Conservation (phyloP, 2,113 vertebrate genomes). For the Entelurus aequoreus region DNA sequence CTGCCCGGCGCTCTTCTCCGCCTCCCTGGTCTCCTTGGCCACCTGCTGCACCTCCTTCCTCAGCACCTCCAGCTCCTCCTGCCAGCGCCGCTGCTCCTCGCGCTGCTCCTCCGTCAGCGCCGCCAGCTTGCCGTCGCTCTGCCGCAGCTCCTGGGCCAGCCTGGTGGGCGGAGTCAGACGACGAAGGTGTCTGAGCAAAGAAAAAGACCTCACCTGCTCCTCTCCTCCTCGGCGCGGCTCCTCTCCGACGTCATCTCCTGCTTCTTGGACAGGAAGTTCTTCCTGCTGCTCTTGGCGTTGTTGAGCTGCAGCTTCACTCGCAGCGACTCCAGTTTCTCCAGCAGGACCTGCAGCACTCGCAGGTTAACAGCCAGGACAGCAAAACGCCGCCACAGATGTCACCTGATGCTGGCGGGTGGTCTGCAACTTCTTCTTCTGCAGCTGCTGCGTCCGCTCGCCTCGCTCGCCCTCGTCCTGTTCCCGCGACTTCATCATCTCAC, state of each 20-base stretch:
- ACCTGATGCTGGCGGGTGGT: conserved; percentile 45
- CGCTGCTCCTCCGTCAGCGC: conserved; percentile 42
- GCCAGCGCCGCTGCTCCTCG: conserved; percentile 40
- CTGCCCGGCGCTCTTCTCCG: conserved; percentile 21
- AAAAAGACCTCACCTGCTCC: conserved; percentile 29
- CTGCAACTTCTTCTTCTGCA: conserved; percentile 50
- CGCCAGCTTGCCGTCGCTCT: conserved; percentile 30
- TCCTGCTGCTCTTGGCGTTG: conserved; percentile 53
- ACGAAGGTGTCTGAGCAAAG: no score
- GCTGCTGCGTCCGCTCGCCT: conserved; percentile 13
- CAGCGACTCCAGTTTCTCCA: conserved; percentile 56
- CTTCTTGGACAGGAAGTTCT: conserved; percentile 59
- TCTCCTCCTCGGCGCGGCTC: conserved; percentile 43
- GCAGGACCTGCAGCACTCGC: conserved; percentile 32
- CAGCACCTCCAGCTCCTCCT: conserved; percentile 51
- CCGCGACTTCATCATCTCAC: conserved; percentile 22
- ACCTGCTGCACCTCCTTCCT: conserved; percentile 40
- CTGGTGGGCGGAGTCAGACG: conserved; percentile 14
- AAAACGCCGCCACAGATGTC: not conserved
- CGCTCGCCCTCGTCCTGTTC: conserved; percentile 19
- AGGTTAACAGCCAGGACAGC: no score
- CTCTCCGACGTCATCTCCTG: conserved; percentile 47
- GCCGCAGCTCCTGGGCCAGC: conserved; percentile 44
- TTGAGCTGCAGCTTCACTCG: conserved; percentile 63
- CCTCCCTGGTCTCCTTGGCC: conserved; percentile 40